Base-by-base conservation (phyloP, 1,140 invertebrate species). In the Parasteatoda tepidariorum region DNA sequence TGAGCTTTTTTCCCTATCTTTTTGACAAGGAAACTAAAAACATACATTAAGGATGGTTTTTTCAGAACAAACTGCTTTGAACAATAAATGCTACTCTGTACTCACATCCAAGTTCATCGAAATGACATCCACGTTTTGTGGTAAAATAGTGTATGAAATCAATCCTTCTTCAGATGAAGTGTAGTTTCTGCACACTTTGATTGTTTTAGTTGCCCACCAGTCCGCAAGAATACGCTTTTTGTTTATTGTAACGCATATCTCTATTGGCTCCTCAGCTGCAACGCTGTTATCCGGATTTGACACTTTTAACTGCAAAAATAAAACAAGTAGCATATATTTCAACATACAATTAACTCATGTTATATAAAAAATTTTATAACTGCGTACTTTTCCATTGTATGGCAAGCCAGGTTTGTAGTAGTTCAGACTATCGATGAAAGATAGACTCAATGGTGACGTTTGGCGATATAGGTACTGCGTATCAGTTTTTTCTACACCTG, bases 201-300 rank as follows among this genome's bases (percentile, higher is more conserved):
- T 66, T 31, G 78, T 67, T 15, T 76, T 67, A 0, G 38, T 62
- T 38, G 85, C 84, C 9, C 68, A 75, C 70, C 86, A 86, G 57
- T 86, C 81, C 1, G n/a, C 68, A 55, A 79, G n/a, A 3, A 57
- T 31, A 9, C 68, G 13, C 54, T 85, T 31, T n/a, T 67, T 83
- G 4, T 24, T 26, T 11, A 76, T 38, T 2, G 34, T 75, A 2
- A 85, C 85, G 7, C 73, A 83, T 1, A 89, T 74, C 67, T 85
- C 83, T 15, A 90, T 87, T 0, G 70, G 22, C 67, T 89, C 88
- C 2, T 84, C 84, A 31, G 85, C 55, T 1, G 88, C 88, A 18
- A 87, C 88, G 9, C 67, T 86, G 2, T 87, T 87, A 86, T 89
- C 89, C 6, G 88, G 87, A 41, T 86, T 86, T 26, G 74, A 87